Evolutionary conservation across 2,888 invertebrate genomes (phyloP).

Genomic region (Julus scandinavius): DNA sequence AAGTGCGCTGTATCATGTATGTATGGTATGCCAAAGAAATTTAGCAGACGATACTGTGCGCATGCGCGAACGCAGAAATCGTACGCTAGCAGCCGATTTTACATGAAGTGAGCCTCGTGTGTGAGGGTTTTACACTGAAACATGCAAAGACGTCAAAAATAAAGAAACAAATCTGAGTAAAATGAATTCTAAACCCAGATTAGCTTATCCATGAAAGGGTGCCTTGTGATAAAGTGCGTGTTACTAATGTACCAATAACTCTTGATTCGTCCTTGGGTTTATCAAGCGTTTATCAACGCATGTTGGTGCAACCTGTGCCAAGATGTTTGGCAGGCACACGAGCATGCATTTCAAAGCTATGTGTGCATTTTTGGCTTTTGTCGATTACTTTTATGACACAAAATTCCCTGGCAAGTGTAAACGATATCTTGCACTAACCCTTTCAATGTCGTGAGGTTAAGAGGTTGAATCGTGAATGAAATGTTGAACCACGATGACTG

Average conservation of each 20-base stretch:
- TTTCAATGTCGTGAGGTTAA: neutral
- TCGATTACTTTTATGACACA: conserved; percentile 18
- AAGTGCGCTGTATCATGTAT: no score
- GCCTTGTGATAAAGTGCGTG: neutral
- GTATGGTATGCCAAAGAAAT: no score
- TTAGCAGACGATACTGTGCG: no score
- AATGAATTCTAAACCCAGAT: no score
- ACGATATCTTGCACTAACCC: neutral
- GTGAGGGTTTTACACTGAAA: no score
- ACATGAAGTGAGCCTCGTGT: no score
- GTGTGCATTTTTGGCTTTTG: neutral
- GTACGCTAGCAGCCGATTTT: no score
- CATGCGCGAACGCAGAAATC: no score
- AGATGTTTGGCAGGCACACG: neutral
- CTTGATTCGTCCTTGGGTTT: no score
- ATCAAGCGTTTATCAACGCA: neutral
- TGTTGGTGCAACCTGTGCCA: neutral
- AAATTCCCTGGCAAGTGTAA: neutral
- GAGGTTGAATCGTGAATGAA: neutral
- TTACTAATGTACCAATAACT: neutral
- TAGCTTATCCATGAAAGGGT: no score
- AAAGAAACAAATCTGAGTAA: no score
- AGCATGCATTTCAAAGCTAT: neutral
- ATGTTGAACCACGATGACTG: neutral
- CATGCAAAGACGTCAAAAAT: no score